Evolutionary conservation across 2,113 vertebrate species (phyloP).

Genomic region (Melanostigma gelatinosum): DNA sequence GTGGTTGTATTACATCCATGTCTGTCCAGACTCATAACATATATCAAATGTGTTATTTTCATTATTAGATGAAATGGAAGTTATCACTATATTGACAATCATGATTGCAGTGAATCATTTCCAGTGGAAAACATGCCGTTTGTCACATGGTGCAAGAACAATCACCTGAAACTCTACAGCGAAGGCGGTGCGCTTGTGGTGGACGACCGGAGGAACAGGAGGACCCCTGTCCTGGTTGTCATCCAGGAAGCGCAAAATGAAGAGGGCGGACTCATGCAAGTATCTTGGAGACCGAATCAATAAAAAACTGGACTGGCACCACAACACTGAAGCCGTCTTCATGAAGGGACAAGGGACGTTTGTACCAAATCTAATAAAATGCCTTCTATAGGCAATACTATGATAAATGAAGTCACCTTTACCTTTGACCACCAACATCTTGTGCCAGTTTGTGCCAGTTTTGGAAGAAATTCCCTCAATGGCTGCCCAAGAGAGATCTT

Average conservation of each 20-base stretch:
- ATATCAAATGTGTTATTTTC: not conserved
- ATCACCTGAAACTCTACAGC: not conserved
- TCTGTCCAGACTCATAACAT: not conserved
- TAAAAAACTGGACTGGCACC: not conserved
- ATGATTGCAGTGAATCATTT: not conserved
- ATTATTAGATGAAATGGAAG: not conserved
- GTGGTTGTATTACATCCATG: not conserved
- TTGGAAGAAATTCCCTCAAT: not conserved
- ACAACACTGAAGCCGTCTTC: not conserved
- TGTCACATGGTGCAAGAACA: not conserved
- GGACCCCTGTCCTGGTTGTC: not conserved
- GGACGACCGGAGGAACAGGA: not conserved
- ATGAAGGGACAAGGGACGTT: not conserved
- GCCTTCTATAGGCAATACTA: not conserved
- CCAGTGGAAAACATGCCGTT: not conserved
- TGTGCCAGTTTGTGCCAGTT: not conserved
- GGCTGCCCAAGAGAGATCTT: not conserved
- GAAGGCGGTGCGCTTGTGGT: not conserved
- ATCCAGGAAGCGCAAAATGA: not conserved
- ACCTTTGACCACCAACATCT: not conserved
- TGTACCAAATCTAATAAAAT: not conserved
- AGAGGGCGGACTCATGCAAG: not conserved
- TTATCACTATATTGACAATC: not conserved
- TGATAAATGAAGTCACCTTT: not conserved
- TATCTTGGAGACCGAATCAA: not conserved